phyloP scores from a whole-genome alignment of 2,113 vertebrate genomes.

The Bothrops jararaca region DNA sequence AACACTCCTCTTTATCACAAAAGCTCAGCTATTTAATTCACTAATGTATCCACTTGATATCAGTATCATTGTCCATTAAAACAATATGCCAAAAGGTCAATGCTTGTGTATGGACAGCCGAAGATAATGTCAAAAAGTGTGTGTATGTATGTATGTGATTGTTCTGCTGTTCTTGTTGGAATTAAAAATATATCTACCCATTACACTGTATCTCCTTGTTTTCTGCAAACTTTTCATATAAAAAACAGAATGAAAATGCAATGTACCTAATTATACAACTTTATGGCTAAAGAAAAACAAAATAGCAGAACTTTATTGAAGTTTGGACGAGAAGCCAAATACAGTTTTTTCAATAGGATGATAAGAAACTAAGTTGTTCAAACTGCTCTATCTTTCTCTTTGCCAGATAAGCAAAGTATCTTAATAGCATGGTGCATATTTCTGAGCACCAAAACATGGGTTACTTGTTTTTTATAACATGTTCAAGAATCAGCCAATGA shows the following conservation, averaged over 20 bases:
- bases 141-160: background rate
- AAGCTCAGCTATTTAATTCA: slow-evolving; percentile 51
- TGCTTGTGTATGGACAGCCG: background rate
- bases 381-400: background rate
- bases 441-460: background rate
- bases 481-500: background rate
- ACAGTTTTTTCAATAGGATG: background rate
- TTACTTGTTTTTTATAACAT: background rate
- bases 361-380: background rate
- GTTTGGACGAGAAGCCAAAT: background rate
- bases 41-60: slow-evolving; percentile 63
- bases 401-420: background rate
- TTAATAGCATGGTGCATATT: background rate
- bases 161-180: slow-evolving; percentile 3
- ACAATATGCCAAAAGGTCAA: slow-evolving; percentile 46
- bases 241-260: background rate
- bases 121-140: background rate
- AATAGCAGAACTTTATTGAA: background rate
- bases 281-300: background rate
- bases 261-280: background rate
- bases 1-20: slow-evolving; percentile 21
- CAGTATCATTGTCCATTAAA: slow-evolving; percentile 64
- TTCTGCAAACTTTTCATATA: background rate
- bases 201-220: background rate
- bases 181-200: background rate